Percentiles rank a stretch among this genome's conserved stretches.
phyloP scores from a whole-genome alignment of 2,797 vertebrate genomes.

The Megalops cyprinoides region DNA sequence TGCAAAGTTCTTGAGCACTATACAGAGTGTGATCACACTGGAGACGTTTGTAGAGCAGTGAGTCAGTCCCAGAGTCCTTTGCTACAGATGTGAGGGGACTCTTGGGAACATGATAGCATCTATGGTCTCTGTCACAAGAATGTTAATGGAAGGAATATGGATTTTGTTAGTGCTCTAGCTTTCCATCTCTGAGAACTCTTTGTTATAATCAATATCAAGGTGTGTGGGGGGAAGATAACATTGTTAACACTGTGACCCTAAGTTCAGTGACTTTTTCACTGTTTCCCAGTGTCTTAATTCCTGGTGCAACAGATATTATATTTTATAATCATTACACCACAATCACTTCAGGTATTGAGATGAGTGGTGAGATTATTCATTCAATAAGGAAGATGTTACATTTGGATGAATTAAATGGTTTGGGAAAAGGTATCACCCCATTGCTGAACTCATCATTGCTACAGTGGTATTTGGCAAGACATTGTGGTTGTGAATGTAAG shows the following conservation, averaged over 20 bases:
- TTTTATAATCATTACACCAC: too few species aligned
- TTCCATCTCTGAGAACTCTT: not conserved
- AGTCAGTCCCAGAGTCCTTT: not conserved
- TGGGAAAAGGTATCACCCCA: not conserved
- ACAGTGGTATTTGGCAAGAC: not conserved
- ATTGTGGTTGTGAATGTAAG: too few species aligned
- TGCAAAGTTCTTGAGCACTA: not conserved
- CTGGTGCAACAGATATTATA: not conserved
- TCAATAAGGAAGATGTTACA: not conserved
- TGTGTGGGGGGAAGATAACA: not conserved
- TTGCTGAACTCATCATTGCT: not conserved
- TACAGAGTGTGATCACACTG: not conserved
- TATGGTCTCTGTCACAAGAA: not conserved
- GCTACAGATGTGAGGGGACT: not conserved
- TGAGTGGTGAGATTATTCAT: not conserved
- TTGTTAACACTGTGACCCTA: not conserved
- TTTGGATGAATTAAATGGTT: not conserved
- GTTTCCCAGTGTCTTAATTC: not conserved
- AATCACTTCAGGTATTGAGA: not conserved
- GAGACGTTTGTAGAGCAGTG: not conserved
- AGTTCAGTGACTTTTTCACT: not conserved
- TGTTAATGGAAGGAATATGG: not conserved
- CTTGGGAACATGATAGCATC: not conserved
- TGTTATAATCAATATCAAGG: not conserved
- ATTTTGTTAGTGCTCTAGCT: not conserved